A percentile compares a stretch with the other conserved stretches of the same genome.
Conservation (phyloP, 2,797 vertebrate genomes). For the Xerus rutilus region DNA sequence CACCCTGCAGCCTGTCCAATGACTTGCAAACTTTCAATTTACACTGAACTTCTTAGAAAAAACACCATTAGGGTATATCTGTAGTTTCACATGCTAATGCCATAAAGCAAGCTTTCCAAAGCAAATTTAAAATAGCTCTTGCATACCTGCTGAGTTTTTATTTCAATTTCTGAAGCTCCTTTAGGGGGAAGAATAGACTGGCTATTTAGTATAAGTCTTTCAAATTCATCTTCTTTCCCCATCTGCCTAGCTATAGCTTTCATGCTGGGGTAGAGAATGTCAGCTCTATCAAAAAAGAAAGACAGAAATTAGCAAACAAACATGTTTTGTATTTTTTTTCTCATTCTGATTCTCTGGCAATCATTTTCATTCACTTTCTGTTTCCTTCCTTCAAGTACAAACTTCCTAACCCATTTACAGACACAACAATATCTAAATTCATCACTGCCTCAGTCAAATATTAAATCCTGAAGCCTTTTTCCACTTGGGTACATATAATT, state of each 20-base stretch:
- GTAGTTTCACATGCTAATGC: neutral
- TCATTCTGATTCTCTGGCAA: constrained; percentile 48
- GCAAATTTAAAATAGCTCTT: constrained; percentile 27
- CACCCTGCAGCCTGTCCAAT: neutral
- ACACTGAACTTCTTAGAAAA: neutral
- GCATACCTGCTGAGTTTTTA: constrained; percentile 89
- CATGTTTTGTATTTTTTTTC: neutral
- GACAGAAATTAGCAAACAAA: constrained; percentile 39
- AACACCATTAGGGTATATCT: neutral
- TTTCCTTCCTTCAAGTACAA: neutral
- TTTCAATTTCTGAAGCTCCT: constrained; percentile 89
- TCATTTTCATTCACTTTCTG: constrained; percentile 40
- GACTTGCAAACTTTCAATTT: constrained; percentile 19
- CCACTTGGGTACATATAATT: neutral
- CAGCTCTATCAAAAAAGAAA: constrained; percentile 83
- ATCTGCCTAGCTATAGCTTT: constrained; percentile 85
- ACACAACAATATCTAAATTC: neutral
- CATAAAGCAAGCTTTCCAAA: constrained; percentile 18
- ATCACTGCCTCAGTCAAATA: constrained; percentile 20
- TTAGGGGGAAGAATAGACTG: constrained; percentile 85
- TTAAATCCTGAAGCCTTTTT: neutral
- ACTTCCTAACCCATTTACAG: neutral
- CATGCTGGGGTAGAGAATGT: constrained; percentile 88
- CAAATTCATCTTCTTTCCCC: constrained; percentile 87
- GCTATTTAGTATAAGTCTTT: constrained; percentile 82